These are phyloP conservation scores for Monomorium pharaonis DNA, from an alignment of 1,140 invertebrate genomes.

Conservation along the genomic window DNA sequence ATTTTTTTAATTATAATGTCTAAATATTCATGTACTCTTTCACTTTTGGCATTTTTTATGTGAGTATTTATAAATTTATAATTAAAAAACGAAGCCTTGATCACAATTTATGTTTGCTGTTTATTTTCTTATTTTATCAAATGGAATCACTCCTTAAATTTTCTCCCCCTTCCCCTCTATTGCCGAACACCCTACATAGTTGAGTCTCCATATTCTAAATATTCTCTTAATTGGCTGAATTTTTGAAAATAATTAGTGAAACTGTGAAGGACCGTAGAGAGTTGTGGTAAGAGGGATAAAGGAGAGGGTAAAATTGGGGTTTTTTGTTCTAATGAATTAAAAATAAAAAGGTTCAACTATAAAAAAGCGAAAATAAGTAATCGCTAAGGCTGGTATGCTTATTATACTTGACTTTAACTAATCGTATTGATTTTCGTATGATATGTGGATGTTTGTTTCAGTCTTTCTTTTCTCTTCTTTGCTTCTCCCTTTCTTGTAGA, in stretches of 20 bases:
- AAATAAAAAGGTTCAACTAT: not conserved
- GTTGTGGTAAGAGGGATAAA: not conserved
- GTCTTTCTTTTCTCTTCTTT: not conserved
- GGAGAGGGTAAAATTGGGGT: not conserved
- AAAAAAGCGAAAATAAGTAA: constrained; percentile 9
- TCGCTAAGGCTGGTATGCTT: constrained; percentile 5
- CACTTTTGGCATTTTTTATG: no score
- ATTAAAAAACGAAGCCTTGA: no score
- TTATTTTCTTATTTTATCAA: no score
- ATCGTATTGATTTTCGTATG: constrained; percentile 61
- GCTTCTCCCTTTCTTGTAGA: constrained; percentile 38
- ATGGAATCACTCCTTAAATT: no score
- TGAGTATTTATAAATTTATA: no score
- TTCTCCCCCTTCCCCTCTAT: no score
- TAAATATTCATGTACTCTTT: no score
- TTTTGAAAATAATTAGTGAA: not conserved
- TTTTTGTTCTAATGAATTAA: not conserved
- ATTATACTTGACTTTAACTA: constrained; percentile 43
- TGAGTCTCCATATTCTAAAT: not conserved
- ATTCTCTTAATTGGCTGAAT: not conserved
- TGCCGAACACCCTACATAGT: not conserved
- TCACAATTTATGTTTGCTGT: no score
- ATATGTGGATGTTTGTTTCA: constrained; percentile 23
- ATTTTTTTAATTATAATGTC: no score
- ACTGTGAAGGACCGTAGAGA: not conserved